Percentiles rank a stretch among this genome's conserved stretches.
phyloP scores from a whole-genome alignment of 2,888 invertebrate genomes.

The Lissocephala sabroskyi region DNA sequence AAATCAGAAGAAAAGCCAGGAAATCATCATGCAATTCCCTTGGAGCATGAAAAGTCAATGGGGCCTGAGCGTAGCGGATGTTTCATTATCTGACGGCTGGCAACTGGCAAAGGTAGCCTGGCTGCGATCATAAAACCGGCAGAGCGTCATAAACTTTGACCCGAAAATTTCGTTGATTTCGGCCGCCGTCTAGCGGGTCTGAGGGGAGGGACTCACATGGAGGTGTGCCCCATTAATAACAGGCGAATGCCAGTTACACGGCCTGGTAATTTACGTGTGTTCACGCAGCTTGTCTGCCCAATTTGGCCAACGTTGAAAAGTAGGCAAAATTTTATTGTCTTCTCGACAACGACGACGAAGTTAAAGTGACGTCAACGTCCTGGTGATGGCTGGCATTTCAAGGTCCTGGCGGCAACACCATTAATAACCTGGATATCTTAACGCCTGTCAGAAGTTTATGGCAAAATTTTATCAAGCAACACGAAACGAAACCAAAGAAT shows the following conservation, averaged over 20 bases:
- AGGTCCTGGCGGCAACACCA: slow-evolving; percentile 9
- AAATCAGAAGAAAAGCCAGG: too few relatives aligned
- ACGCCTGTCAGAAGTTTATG: too few relatives aligned
- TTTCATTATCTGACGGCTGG: too few relatives aligned
- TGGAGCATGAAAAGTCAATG: too few relatives aligned
- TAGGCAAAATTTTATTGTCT: slow-evolving; percentile 29
- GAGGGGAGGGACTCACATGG: too few relatives aligned
- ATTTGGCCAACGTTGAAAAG: slow-evolving; percentile 15
- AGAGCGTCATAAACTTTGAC: neutral
- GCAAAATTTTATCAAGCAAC: slow-evolving; percentile 5
- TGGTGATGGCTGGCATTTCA: too few relatives aligned
- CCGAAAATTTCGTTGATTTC: slow-evolving; percentile 1
- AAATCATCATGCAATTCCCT: too few relatives aligned
- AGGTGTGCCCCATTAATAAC: neutral
- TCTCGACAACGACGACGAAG: too few relatives aligned
- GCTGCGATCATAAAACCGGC: neutral
- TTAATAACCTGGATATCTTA: slow-evolving; percentile 10
- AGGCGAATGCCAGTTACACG: neutral
- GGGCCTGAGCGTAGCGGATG: too few relatives aligned
- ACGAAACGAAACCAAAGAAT: too few relatives aligned
- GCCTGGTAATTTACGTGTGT: neutral
- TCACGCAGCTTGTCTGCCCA: slow-evolving; percentile 21
- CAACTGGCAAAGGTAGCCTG: neutral
- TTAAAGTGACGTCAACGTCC: too few relatives aligned
- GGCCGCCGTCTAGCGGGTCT: too few relatives aligned